These are phyloP conservation scores for Liposcelis brunnea DNA, from an alignment of 2,888 invertebrate species.

Conservation along the genomic window DNA sequence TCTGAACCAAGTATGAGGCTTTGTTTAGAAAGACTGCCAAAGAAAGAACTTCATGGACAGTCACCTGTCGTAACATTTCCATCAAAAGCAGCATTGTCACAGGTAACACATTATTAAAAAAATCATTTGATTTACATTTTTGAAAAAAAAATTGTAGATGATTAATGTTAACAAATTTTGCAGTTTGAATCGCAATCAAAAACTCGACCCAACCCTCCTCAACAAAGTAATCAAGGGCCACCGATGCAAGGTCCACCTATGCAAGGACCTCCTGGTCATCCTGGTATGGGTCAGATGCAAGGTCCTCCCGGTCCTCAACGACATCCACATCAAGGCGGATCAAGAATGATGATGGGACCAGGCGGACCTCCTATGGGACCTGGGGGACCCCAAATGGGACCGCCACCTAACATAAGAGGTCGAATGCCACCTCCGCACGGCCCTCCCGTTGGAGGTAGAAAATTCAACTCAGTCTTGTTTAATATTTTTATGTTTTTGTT, in stretches of 20 bases:
- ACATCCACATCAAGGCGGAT: slow-evolving; percentile 22
- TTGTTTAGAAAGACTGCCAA: slow-evolving; percentile 86
- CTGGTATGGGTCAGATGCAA: slow-evolving; percentile 25
- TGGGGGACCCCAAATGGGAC: slow-evolving; percentile 26
- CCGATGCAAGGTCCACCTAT: slow-evolving; percentile 36
- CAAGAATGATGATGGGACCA: slow-evolving; percentile 40
- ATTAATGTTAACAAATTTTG: background rate
- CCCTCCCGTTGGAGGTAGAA: background rate
- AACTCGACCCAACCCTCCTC: slow-evolving; percentile 67
- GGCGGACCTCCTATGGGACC: slow-evolving; percentile 30
- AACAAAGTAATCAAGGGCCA: slow-evolving; percentile 37
- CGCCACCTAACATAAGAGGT: slow-evolving; percentile 25
- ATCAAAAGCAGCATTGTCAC: slow-evolving; percentile 68
- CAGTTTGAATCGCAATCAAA: slow-evolving; percentile 88
- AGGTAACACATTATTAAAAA: slow-evolving; percentile 26
- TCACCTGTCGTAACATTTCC: slow-evolving; percentile 87
- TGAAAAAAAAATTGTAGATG: background rate
- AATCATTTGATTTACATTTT: slow-evolving; percentile 1
- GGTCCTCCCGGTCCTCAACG: slow-evolving; percentile 24
- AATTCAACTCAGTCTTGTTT: no score
- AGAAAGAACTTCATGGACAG: slow-evolving; percentile 91
- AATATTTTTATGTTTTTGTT: background rate
- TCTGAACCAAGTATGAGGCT: slow-evolving; percentile 79
- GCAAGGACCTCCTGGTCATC: slow-evolving; percentile 36
- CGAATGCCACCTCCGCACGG: slow-evolving; percentile 26